Percentiles rank a stretch among this genome's conserved stretches.
Conservation (phyloP, 2,797 vertebrate species). For the Typhlichthys eigenmanni region DNA sequence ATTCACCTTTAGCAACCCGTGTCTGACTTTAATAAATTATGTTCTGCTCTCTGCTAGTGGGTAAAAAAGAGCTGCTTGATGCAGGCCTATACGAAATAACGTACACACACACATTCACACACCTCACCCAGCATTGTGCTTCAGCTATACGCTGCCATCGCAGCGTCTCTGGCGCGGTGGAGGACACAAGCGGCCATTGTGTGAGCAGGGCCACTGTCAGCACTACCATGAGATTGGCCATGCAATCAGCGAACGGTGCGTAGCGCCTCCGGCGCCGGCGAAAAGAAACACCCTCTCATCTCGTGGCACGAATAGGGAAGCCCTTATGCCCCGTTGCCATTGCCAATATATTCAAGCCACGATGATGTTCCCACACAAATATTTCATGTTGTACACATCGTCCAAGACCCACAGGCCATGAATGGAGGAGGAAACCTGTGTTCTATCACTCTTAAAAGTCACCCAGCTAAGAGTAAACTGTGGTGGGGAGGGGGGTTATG, state of each 20-base stretch:
- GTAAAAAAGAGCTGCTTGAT: constrained; percentile 17
- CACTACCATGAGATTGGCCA: constrained; percentile 44
- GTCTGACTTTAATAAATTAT: constrained; percentile 1
- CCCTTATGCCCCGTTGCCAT: constrained; percentile 73
- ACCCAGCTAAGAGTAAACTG: constrained; percentile 52
- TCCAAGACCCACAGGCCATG: constrained; percentile 75
- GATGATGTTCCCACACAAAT: constrained; percentile 80
- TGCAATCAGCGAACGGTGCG: constrained; percentile 62
- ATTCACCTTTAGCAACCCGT: constrained; percentile 5
- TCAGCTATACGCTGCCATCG: constrained; percentile 25
- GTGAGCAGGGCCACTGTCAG: constrained; percentile 60
- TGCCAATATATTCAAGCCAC: constrained; percentile 69
- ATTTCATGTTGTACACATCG: constrained; percentile 67
- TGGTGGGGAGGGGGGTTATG: constrained; percentile 14
- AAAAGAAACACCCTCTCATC: constrained; percentile 70
- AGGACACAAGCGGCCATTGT: constrained; percentile 42
- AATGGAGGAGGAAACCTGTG: constrained; percentile 76
- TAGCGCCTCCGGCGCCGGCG: constrained; percentile 66
- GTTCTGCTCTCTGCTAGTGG: background rate
- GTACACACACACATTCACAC: constrained; percentile 30
- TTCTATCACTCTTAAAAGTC: constrained; percentile 73
- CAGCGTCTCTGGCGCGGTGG: constrained; percentile 43
- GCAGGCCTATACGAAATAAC: constrained; percentile 31
- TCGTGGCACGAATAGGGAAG: constrained; percentile 75
- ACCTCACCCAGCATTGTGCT: too few species aligned